Evolutionary conservation across 2,888 invertebrate species (phyloP), one percentile per base, ranked within the genome.

Genomic region (Notodonta dromedarius): DNA sequence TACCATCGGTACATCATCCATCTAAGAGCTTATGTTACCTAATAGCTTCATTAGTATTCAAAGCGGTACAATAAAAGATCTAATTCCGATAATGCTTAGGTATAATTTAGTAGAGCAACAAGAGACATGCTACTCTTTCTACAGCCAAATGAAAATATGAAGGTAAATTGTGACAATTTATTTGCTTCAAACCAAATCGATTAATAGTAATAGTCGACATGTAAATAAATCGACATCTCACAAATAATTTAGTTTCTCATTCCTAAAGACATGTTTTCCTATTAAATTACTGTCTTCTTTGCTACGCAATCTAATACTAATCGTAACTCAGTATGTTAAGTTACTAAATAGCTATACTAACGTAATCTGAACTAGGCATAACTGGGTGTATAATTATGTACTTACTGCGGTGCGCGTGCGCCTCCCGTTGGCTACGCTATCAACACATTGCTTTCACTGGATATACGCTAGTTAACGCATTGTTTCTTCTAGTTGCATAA

Each of bases 401-500:
- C 67, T 69, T 65, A 66, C 69, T 62, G 62, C 70, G 60, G 62
- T 64, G 65, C 65, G 8, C 65, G 63, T 65, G 67, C 73, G 70
- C 63, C 57, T 61, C 63, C 61, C 67, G 62, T 67, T 67, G 64
- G 70, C 69, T 70, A 61, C 65, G 56, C 68, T 69, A 74, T 76
- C 74, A 71, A 66, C 69, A 61, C 65, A 39, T 60, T 32, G 74
- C 76, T 76, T 76, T 76, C 77, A 76, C 74, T 69, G 63, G 57
- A 67, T 59, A 63, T 71, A 62, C 24, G 58, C 66, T 76, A 66
- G 73, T 76, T 74, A 69, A 56, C 63, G 66, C 71, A 67, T 71
- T 74, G 73, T 74, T 69, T 59, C 58, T 66, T 59, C 32, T 61
- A 64, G 63, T 77, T 77, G 61, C 68, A 64, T 69, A 73, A 76